Evolutionary conservation across 2,113 vertebrate species (phyloP).

Genomic region (Crotalus horridus): DNA sequence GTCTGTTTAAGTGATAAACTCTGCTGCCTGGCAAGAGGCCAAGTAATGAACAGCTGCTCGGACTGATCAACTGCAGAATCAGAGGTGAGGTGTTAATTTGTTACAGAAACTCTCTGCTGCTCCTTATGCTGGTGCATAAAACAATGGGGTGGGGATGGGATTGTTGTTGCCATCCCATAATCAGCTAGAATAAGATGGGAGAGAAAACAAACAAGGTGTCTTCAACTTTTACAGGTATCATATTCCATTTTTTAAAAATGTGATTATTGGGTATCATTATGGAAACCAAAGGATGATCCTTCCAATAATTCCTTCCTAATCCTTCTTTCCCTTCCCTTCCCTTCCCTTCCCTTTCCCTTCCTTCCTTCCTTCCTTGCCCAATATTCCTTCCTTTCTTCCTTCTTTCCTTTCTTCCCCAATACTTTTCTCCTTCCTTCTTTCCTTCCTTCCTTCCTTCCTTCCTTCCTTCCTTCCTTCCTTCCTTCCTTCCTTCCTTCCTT

Average conservation of each 20-base stretch:
- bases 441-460: too few relatives aligned
- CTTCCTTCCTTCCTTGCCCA: too few relatives aligned
- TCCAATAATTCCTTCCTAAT: neutral
- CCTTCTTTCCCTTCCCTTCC: too few relatives aligned
- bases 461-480: too few relatives aligned
- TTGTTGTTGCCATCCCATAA: slow-evolving; percentile 23
- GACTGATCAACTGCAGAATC: slow-evolving; percentile 49
- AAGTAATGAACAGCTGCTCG: slow-evolving; percentile 54
- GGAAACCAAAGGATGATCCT: neutral
- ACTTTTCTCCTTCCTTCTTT: too few relatives aligned
- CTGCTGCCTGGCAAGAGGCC: slow-evolving; percentile 38
- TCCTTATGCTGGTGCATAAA: slow-evolving; percentile 20
- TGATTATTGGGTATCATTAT: neutral
- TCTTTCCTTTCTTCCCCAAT: too few relatives aligned
- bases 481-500: too few relatives aligned
- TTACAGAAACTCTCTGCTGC: slow-evolving; percentile 21
- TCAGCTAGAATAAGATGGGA: slow-evolving; percentile 12
- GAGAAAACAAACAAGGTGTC: neutral
- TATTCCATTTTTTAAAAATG: neutral
- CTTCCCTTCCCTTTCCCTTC: too few relatives aligned
- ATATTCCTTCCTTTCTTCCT: too few relatives aligned
- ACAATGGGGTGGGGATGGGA: neutral
- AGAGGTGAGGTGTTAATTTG: slow-evolving; percentile 41
- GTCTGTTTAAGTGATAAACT: slow-evolving; percentile 44
- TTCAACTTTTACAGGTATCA: neutral